Percentiles rank a stretch among this genome's conserved stretches.
Evolutionary conservation across 2,113 vertebrate genomes (phyloP).

Genomic region (Sinocyclocheilus grahami): DNA sequence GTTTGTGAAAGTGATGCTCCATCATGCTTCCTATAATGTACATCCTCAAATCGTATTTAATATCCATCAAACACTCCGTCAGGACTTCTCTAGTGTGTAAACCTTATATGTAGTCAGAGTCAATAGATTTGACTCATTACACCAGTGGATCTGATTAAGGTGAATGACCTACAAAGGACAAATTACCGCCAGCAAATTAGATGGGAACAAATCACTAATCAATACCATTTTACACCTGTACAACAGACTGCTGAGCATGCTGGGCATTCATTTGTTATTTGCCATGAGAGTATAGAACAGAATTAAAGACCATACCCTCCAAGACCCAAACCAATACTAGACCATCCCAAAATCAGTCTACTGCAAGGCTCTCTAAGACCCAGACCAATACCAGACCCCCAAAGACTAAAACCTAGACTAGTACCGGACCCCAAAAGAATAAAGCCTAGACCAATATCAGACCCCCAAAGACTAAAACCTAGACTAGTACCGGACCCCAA

Average conservation of each 20-base stretch:
- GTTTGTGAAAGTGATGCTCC: neutral
- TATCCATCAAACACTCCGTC: neutral
- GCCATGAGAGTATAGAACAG: neutral
- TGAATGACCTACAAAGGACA: slow-evolving; percentile 63
- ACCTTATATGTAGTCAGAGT: slow-evolving; percentile 41
- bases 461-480: neutral
- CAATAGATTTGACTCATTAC: slow-evolving; percentile 46
- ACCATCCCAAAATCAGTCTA: neutral
- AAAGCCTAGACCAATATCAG: neutral
- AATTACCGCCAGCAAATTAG: slow-evolving; percentile 60
- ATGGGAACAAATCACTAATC: slow-evolving; percentile 63
- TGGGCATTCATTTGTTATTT: neutral
- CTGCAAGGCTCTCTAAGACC: neutral
- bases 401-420: neutral
- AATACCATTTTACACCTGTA: slow-evolving; percentile 62
- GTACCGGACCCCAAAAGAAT: neutral
- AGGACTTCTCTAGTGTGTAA: neutral
- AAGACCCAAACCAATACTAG: neutral
- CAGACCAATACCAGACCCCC: neutral
- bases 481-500: no score
- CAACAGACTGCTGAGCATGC: slow-evolving; percentile 29
- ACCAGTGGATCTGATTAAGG: slow-evolving; percentile 39
- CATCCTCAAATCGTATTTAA: neutral
- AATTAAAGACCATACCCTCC: neutral
- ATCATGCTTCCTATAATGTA: neutral